These are phyloP conservation scores for Bombus affinis DNA, from an alignment of 1,140 invertebrate genomes.

Conservation along the genomic window DNA sequence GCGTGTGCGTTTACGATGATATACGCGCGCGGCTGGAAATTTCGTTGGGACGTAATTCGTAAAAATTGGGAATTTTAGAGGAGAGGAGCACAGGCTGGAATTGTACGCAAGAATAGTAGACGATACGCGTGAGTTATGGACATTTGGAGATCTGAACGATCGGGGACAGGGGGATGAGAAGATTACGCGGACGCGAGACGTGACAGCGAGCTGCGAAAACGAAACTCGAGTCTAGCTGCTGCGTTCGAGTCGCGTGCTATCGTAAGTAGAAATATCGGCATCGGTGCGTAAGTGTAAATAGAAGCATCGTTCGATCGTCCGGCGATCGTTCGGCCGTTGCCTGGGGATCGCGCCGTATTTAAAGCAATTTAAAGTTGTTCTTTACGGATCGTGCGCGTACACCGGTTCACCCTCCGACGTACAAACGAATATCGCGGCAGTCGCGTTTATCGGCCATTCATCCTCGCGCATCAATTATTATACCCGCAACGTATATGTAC, in stretches of 20 bases:
- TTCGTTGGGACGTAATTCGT: conserved; percentile 8
- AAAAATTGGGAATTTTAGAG: conserved; percentile 13
- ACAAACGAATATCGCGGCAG: conserved; percentile 39
- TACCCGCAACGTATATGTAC: conserved; percentile 49
- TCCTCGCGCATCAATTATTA: conserved; percentile 34
- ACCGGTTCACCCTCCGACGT: conserved; percentile 18
- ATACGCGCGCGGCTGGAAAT: background rate
- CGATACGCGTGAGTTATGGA: background rate
- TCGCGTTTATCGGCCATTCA: conserved; percentile 57
- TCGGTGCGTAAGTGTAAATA: background rate
- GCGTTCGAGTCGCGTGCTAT: too few relatives aligned
- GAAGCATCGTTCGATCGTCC: background rate
- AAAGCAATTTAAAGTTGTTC: too few relatives aligned
- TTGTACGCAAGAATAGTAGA: conserved; percentile 5
- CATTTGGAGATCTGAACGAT: conserved; percentile 9
- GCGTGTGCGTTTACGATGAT: too few relatives aligned
- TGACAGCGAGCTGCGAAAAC: conserved; percentile 15
- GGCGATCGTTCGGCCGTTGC: background rate
- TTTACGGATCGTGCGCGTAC: background rate
- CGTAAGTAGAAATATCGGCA: background rate
- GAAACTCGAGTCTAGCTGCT: conserved; percentile 9
- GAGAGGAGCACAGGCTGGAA: background rate
- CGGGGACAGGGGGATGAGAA: conserved; percentile 2
- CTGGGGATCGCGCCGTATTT: too few relatives aligned
- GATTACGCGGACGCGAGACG: conserved; percentile 7